A percentile compares a stretch with the other conserved stretches of the same genome.
Evolutionary conservation across 2,797 vertebrate species (phyloP).

Genomic region (Telmatherina bonti): DNA sequence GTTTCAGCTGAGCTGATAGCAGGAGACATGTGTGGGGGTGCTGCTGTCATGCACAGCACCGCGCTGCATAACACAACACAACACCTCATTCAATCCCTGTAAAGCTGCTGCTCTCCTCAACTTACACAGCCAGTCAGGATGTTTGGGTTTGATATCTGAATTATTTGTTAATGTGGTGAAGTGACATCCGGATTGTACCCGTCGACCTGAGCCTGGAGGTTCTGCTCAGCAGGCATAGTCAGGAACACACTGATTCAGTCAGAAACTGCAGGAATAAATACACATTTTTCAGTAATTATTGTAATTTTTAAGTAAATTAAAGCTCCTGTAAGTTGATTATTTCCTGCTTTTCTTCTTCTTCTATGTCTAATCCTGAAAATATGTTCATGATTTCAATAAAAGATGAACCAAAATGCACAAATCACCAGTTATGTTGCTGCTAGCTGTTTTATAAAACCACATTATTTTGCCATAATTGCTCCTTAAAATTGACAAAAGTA

Average conservation of each 20-base stretch:
- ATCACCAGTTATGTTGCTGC: background rate
- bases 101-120: constrained; percentile 24
- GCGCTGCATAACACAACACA: constrained; percentile 18
- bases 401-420: background rate
- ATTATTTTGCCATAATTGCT: background rate
- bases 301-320: background rate
- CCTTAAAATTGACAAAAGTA: constrained; percentile 11
- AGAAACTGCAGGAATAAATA: background rate
- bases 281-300: no score
- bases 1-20: constrained; percentile 78
- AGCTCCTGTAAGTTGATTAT: background rate
- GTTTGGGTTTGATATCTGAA: constrained; percentile 14
- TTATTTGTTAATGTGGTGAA: constrained; percentile 12
- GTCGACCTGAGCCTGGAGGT: constrained; percentile 12
- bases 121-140: constrained; percentile 27
- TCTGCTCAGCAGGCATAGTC: background rate
- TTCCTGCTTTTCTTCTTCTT: background rate
- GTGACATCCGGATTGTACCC: background rate
- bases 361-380: background rate
- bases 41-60: constrained; percentile 55
- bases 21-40: constrained; percentile 56
- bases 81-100: constrained; percentile 36
- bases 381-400: background rate
- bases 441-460: no score
- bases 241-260: background rate